Percentiles rank a stretch among this genome's conserved stretches.
Conservation (phyloP, 2,113 vertebrate genomes). For the Phyllostomus hastatus region DNA sequence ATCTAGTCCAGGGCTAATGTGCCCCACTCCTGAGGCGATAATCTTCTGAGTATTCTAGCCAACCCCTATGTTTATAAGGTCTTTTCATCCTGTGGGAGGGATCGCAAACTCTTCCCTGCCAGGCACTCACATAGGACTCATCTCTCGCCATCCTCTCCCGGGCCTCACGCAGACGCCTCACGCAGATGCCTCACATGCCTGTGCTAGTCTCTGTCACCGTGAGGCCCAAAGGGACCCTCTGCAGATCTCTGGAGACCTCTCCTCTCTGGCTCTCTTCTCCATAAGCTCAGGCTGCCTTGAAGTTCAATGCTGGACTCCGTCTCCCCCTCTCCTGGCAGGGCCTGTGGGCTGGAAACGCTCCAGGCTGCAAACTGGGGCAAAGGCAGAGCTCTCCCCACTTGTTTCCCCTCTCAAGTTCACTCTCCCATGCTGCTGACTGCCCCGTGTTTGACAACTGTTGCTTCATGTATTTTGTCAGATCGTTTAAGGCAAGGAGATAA, state of each 20-base stretch:
- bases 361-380: background rate
- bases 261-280: background rate
- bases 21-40: background rate
- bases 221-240: background rate
- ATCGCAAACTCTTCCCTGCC: background rate
- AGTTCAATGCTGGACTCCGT: background rate
- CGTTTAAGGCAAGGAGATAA: background rate
- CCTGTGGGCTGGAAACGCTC: background rate
- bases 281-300: background rate
- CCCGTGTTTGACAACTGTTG: background rate
- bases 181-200: background rate
- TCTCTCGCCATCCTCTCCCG: background rate
- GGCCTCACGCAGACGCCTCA: background rate
- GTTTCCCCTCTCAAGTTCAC: background rate
- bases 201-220: background rate
- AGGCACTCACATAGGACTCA: too few relatives aligned
- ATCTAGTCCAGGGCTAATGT: background rate
- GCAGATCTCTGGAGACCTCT: background rate
- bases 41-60: background rate
- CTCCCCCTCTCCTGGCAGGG: background rate
- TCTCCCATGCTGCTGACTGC: background rate
- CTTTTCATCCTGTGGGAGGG: background rate
- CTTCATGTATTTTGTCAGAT: background rate
- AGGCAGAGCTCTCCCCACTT: background rate
- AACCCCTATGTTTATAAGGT: background rate